Evolutionary conservation across 2,113 vertebrate genomes (phyloP).

Genomic region (Glaucidium brasilianum): DNA sequence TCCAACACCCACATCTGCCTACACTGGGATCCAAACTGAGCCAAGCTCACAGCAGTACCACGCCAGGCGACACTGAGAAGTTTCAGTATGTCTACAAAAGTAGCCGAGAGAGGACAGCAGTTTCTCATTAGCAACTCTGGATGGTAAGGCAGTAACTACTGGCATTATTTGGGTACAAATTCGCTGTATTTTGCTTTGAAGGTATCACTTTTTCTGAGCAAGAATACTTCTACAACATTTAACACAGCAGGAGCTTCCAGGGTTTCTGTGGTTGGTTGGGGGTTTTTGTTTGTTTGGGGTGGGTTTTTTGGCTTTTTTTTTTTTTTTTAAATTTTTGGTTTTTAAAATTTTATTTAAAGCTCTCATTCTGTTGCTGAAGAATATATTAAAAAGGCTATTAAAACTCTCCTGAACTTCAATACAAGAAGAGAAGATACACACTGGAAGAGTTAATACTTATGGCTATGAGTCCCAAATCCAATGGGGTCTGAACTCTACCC

Average conservation of each 20-base stretch:
- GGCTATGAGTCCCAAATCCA: not conserved
- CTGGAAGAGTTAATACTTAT: not conserved
- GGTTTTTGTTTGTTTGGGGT: not conserved
- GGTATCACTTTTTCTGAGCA: not conserved
- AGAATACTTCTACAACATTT: not conserved
- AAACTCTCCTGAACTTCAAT: not conserved
- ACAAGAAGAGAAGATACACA: not conserved
- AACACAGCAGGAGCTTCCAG: not conserved
- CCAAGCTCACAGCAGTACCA: rapidly evolving
- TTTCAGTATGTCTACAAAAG: not conserved
- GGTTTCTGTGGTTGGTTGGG: not conserved
- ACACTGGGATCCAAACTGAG: not conserved
- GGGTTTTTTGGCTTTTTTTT: not conserved
- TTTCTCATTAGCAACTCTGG: not conserved
- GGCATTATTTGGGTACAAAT: not conserved
- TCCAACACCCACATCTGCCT: not conserved
- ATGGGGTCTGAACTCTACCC: not conserved
- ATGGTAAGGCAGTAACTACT: no score
- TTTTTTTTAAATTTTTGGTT: not conserved
- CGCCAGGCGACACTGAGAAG: not conserved
- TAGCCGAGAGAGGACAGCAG: not conserved
- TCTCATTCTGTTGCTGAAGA: not conserved
- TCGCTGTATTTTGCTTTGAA: not conserved
- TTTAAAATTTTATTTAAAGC: not conserved
- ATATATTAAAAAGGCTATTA: not conserved